Percentiles rank a stretch among this genome's conserved stretches.
Conservation (phyloP, 2,888 invertebrate species). For the Zaprionus obscuricornis region DNA sequence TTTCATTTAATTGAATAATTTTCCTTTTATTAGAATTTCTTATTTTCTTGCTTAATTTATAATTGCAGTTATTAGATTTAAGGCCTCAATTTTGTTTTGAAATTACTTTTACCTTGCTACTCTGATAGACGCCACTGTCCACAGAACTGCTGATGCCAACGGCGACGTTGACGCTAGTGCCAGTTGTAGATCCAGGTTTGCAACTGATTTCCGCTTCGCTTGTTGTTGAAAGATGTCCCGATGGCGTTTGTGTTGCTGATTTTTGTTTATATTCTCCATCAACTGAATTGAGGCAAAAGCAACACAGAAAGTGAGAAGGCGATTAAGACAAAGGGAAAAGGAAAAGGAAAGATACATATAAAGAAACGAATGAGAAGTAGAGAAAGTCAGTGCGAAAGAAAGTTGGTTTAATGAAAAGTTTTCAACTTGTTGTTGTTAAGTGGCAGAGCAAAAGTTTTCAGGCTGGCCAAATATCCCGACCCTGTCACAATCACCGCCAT, state of each 20-base stretch:
- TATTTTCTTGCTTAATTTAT: too few relatives aligned
- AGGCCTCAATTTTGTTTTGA: not conserved
- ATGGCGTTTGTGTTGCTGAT: constrained; percentile 88
- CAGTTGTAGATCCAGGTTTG: constrained; percentile 79
- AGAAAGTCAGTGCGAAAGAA: constrained; percentile 31
- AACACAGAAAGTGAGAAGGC: not conserved
- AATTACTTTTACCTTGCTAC: constrained; percentile 76
- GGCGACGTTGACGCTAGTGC: constrained; percentile 35
- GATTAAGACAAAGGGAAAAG: not conserved
- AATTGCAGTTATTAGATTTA: too few relatives aligned
- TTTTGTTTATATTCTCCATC: constrained; percentile 90
- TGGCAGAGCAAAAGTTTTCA: constrained; percentile 59
- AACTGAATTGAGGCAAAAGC: constrained; percentile 58
- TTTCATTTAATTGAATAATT: constrained; percentile 25
- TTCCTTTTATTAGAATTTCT: too few relatives aligned
- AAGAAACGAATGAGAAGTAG: not conserved
- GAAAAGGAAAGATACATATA: not conserved
- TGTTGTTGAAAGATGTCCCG: constrained; percentile 84
- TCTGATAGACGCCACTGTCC: constrained; percentile 78
- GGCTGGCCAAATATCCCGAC: too few relatives aligned
- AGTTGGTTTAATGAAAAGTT: constrained; percentile 63
- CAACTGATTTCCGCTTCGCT: constrained; percentile 83
- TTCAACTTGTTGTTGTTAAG: constrained; percentile 54
- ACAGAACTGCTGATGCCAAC: constrained; percentile 58
- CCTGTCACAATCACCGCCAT: too few relatives aligned